These are phyloP conservation scores for Chloebia gouldiae DNA, from an alignment of 2,113 vertebrate genomes.

Conservation along the genomic window DNA sequence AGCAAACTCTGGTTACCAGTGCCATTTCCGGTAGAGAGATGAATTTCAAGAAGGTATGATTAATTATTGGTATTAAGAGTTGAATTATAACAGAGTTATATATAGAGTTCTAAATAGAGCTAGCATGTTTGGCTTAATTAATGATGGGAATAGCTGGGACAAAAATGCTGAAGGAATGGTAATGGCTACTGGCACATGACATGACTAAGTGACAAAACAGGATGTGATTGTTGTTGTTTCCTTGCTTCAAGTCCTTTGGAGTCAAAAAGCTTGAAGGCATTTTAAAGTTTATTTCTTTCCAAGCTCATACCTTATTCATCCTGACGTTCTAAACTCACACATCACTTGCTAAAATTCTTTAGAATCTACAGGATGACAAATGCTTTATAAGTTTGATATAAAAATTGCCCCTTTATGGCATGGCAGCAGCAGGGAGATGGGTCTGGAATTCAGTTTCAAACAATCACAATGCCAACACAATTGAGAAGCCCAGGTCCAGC, in stretches of 20 bases:
- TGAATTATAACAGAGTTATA: background rate
- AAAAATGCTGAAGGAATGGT: background rate
- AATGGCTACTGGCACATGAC: background rate
- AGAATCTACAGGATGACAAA: background rate
- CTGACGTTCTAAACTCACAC: background rate
- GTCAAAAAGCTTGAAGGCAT: background rate
- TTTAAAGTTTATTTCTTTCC: background rate
- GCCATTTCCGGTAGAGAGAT: background rate
- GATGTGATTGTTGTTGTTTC: background rate
- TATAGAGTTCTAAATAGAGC: background rate
- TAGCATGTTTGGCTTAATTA: background rate
- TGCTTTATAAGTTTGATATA: background rate
- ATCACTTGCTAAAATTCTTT: background rate
- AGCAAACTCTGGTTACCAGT: background rate
- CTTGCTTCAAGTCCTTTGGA: background rate
- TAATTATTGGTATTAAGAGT: background rate
- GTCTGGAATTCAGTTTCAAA: background rate
- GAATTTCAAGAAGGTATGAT: background rate
- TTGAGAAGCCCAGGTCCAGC: background rate
- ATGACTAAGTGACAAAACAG: background rate
- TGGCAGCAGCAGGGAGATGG: background rate
- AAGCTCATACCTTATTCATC: background rate
- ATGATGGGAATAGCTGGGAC: background rate
- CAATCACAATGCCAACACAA: background rate
- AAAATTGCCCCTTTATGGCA: background rate